Percentiles rank a stretch among this genome's conserved stretches.
These are phyloP conservation scores for Struthidea cinerea DNA, from an alignment of 2,113 vertebrate species.

Conservation along the genomic window DNA sequence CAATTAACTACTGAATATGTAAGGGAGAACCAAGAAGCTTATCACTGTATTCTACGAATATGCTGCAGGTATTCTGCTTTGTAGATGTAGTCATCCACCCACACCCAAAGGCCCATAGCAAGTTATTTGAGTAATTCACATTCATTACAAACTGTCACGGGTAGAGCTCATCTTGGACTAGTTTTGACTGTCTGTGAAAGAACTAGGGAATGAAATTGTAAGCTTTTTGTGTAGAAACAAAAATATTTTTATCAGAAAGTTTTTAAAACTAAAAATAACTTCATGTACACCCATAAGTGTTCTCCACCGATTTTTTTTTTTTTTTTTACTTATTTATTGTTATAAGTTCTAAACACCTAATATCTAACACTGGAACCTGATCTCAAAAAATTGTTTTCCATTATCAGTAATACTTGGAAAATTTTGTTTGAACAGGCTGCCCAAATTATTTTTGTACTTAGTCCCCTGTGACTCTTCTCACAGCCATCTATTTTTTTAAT, in stretches of 20 bases:
- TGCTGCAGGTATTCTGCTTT: slow-evolving; percentile 6
- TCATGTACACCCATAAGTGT: not conserved
- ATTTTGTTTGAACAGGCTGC: not conserved
- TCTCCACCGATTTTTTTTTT: not conserved
- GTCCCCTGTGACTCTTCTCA: not conserved
- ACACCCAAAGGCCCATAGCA: not conserved
- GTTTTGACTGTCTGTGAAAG: not conserved
- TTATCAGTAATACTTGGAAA: not conserved
- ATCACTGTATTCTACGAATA: not conserved
- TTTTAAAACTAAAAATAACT: not conserved
- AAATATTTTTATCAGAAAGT: not conserved
- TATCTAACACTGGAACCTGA: not conserved
- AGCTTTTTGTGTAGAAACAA: not conserved
- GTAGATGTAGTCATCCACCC: not conserved
- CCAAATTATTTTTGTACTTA: not conserved
- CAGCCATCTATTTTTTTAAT: not conserved
- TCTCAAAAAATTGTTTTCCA: not conserved
- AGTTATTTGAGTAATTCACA: slow-evolving; percentile 15
- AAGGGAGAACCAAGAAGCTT: not conserved
- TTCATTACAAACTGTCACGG: slow-evolving; percentile 9
- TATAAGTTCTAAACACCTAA: not conserved
- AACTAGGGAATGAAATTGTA: not conserved
- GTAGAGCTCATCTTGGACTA: not conserved
- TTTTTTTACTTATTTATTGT: not conserved
- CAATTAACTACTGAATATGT: not conserved